These are phyloP conservation scores for Tipula helvola DNA, from an alignment of 2,888 invertebrate genomes.

Conservation along the genomic window DNA sequence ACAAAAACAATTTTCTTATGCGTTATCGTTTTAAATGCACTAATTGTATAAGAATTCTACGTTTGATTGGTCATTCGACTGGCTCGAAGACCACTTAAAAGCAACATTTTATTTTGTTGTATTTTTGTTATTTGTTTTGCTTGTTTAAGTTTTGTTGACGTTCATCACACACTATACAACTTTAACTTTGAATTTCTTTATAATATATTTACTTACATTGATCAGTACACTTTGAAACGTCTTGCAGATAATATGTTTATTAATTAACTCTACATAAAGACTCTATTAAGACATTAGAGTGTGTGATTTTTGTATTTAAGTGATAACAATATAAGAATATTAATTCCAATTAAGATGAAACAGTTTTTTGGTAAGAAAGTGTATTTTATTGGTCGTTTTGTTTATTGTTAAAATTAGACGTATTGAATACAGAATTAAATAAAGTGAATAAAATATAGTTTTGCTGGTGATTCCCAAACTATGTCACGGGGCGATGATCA, in stretches of 20 bases:
- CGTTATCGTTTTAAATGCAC: neutral
- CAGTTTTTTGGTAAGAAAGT: neutral
- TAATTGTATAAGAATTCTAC: neutral
- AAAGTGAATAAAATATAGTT: neutral
- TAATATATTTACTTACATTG: neutral
- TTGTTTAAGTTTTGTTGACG: neutral
- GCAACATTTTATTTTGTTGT: neutral
- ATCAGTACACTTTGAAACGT: neutral
- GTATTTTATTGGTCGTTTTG: neutral
- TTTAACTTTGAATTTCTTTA: neutral
- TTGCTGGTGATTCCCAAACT: neutral
- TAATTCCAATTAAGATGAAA: neutral
- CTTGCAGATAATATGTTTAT: neutral
- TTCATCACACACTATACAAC: neutral
- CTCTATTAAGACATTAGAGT: neutral
- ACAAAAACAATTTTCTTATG: neutral
- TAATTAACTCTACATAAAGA: neutral
- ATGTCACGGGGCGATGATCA: neutral
- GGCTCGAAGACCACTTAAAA: neutral
- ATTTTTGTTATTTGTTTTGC: neutral
- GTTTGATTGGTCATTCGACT: neutral
- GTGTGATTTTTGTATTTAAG: neutral
- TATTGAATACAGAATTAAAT: neutral
- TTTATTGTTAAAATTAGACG: neutral
- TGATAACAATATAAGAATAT: neutral